Conservation (phyloP, 2,113 vertebrate species). For the Crotophaga sulcirostris region DNA sequence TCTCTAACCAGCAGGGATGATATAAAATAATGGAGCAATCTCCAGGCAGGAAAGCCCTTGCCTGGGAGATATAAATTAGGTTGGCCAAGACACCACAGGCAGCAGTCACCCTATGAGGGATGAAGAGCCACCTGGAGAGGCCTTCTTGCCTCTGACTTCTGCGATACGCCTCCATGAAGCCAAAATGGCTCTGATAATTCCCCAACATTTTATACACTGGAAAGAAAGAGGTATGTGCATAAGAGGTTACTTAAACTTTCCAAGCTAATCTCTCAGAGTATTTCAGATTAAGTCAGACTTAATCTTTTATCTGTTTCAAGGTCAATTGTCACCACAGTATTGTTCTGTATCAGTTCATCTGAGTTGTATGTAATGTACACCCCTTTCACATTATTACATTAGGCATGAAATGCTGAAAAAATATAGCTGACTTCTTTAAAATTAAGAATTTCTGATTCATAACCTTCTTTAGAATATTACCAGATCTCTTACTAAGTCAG, state of each 20-base stretch:
- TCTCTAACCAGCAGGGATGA: neutral
- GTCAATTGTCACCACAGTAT: neutral
- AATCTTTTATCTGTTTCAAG: neutral
- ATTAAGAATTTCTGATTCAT: conserved; percentile 51
- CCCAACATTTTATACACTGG: neutral
- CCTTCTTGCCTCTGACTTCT: neutral
- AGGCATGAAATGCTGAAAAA: conserved; percentile 2
- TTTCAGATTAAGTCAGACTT: neutral
- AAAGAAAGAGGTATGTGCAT: neutral
- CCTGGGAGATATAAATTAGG: neutral
- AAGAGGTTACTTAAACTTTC: neutral
- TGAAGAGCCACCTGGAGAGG: neutral
- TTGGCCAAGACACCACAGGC: neutral
- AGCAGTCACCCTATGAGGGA: neutral
- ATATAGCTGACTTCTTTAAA: neutral
- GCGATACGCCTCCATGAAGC: neutral
- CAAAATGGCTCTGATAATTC: neutral
- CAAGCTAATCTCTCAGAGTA: neutral
- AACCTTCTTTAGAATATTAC: conserved; percentile 37
- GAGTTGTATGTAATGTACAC: neutral
- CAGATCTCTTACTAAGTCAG: neutral
- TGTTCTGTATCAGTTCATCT: neutral
- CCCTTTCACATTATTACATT: neutral
- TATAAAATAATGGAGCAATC: neutral
- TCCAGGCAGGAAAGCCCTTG: neutral